Evolutionary conservation across 2,888 invertebrate genomes (phyloP).

Genomic region (Rhopalosiphum nymphaeae): DNA sequence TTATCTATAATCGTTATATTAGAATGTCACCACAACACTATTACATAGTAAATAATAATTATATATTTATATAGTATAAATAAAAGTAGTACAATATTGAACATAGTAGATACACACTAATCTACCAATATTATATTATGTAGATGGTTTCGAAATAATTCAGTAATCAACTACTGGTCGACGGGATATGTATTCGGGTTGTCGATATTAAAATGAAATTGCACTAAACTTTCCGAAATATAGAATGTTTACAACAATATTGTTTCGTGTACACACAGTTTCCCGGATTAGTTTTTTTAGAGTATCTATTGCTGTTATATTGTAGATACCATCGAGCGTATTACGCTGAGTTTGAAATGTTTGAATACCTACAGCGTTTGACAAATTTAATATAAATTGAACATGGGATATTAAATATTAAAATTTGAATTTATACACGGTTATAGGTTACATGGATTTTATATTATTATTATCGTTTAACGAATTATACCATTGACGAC

Average conservation of each 20-base stretch:
- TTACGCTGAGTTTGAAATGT: background rate
- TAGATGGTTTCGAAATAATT: background rate
- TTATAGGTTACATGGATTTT: background rate
- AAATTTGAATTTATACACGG: background rate
- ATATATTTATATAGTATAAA: background rate
- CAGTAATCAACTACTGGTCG: background rate
- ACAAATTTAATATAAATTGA: background rate
- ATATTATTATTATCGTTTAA: background rate
- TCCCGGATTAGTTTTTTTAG: background rate
- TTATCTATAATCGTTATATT: background rate
- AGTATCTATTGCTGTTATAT: background rate
- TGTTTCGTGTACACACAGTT: background rate
- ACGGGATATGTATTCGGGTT: background rate
- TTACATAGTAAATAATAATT: background rate
- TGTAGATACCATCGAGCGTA: background rate
- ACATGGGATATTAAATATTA: background rate
- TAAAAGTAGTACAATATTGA: background rate
- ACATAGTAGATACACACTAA: background rate
- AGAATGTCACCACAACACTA: background rate
- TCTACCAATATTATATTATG: background rate
- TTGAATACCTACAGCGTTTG: background rate
- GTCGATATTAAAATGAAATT: background rate
- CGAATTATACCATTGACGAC: background rate
- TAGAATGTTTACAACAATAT: background rate
- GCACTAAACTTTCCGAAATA: background rate